A percentile compares a stretch with the other conserved stretches of the same genome.
These are phyloP conservation scores for Sipha flava DNA, from an alignment of 1,140 invertebrate genomes.

Conservation along the genomic window DNA sequence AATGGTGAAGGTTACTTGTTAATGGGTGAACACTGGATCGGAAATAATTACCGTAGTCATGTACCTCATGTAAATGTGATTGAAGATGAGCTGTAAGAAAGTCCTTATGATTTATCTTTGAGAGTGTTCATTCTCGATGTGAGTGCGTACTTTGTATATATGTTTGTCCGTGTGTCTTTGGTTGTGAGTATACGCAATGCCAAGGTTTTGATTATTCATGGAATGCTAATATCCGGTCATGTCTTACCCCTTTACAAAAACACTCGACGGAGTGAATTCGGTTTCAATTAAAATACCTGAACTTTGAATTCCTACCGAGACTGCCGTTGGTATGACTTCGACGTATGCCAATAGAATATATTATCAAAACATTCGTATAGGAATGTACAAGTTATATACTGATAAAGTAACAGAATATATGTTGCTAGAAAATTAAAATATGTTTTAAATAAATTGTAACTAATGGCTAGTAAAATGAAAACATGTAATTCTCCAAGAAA, in stretches of 20 bases:
- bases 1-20: too few species aligned
- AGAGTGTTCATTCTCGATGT: not conserved
- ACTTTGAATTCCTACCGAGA: not conserved
- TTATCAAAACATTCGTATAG: not conserved
- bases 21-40: not conserved
- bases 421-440: too few species aligned
- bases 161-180: not conserved
- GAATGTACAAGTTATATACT: not conserved
- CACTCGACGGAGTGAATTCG: not conserved
- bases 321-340: not conserved
- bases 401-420: too few species aligned
- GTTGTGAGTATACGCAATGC: not conserved
- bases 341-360: not conserved
- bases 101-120: not conserved
- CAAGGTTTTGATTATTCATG: not conserved
- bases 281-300: slow-evolving; percentile 6
- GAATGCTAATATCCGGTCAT: not conserved
- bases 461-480: too few species aligned
- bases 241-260: not conserved
- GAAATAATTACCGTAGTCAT: not conserved
- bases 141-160: too few species aligned
- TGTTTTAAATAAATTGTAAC: too few species aligned
- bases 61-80: not conserved
- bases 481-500: too few species aligned
- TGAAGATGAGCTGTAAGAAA: not conserved